Evolutionary conservation across 2,797 vertebrate genomes (phyloP), one percentile per base, ranked within the genome.

Genomic region (Lagodon rhomboides): DNA sequence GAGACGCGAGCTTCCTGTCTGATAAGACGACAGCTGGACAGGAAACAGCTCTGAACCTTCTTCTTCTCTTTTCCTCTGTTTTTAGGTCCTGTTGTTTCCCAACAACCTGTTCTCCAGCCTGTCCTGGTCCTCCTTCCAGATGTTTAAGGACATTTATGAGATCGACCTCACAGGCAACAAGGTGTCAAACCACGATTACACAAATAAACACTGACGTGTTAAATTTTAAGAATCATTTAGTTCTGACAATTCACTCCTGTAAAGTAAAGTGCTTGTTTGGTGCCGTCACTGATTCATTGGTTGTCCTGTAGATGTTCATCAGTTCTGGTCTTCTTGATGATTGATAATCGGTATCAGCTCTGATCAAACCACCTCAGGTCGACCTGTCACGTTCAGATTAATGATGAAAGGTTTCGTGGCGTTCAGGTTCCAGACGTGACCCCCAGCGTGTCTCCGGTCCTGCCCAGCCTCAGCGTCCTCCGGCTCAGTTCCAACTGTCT

Each of bases 111-210:
- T 95, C 81, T 73, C 81, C 46, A 54, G 74, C 1, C 76, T 95
- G 22, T 55, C 89, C 79, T 95, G 94, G 95, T 72, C 77, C 22
- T 81, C 80, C 72, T 94, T 88, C 74, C 79, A 81, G 73, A 11
- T 20, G 15, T 93, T 94, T 41, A 3, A 46, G 5, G n/a, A 79
- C 0, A 76, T 95, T 78, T 61, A 95, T 8, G 92, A 94, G 83
- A 72, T 95, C 2, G 94, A 95, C 86, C 83, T 95, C 17, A 87
- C 85, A 0, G 59, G 60, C 5, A 95, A 95, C 83, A 7, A 90
- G 86, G 93, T 91, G 50, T 73, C 18, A 38, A 3, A 30, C 30
- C 30, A 34, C 6, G 6, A 34, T 34, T 5, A 34, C 30, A 34
- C 30, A 34, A 5, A 34, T 7, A 27, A 27, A 27, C 4, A 27